These are phyloP conservation scores for Sphyrna mokarran DNA, from an alignment of 2,113 vertebrate genomes.

Conservation along the genomic window DNA sequence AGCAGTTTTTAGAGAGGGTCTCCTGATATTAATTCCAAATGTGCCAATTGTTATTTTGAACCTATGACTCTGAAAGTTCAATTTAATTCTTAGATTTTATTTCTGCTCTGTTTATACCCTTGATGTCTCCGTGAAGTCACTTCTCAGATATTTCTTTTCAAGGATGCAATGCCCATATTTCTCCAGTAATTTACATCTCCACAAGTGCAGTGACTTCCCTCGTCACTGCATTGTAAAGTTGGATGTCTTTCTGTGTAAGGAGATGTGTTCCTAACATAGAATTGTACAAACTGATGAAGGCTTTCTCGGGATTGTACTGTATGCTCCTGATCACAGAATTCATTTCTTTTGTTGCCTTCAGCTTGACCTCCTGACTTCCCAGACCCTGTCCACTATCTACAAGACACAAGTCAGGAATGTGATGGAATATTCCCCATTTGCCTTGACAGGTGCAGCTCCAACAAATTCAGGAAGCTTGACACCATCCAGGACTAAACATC, in stretches of 20 bases:
- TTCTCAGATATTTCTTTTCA: background rate
- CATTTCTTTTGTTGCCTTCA: too few species aligned
- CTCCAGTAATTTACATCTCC: background rate
- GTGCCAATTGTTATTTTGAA: background rate
- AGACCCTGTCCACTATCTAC: too few species aligned
- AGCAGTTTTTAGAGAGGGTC: background rate
- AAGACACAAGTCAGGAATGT: too few species aligned
- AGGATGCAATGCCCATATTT: background rate
- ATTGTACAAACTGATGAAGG: background rate
- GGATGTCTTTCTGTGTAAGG: background rate
- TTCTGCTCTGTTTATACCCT: background rate
- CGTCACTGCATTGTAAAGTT: background rate
- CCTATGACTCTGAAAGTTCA: background rate
- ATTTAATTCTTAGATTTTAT: background rate
- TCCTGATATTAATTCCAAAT: background rate
- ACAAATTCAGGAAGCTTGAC: too few species aligned
- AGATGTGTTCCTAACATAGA: background rate
- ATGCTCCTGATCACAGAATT: too few species aligned
- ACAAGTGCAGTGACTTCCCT: background rate
- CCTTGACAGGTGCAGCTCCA: too few species aligned
- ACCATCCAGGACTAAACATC: too few species aligned
- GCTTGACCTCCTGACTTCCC: too few species aligned
- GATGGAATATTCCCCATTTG: too few species aligned
- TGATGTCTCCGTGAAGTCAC: background rate
- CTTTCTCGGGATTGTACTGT: background rate